phyloP scores from a whole-genome alignment of 2,113 vertebrate genomes.

The Caloenas nicobarica region DNA sequence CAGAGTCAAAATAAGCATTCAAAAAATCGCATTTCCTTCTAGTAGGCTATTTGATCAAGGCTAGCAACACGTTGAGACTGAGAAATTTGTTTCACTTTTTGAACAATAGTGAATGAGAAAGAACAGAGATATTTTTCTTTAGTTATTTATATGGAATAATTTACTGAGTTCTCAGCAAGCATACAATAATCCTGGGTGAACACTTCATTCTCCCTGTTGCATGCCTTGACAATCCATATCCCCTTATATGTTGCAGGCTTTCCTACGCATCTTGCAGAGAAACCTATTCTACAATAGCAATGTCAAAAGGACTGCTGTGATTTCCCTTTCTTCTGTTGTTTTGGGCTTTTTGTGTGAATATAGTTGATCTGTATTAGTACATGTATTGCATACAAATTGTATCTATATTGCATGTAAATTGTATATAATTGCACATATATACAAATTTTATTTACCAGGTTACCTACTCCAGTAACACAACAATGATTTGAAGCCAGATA shows the following conservation, averaged over 20 bases:
- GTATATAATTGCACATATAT: background rate
- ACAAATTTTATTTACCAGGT: background rate
- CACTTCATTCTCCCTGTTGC: background rate
- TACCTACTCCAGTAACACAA: background rate
- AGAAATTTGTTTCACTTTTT: background rate
- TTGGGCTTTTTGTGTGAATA: background rate
- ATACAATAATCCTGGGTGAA: background rate
- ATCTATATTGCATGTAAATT: background rate
- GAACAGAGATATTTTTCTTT: background rate
- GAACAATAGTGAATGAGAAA: background rate
- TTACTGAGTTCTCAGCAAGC: background rate
- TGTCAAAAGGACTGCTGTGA: background rate
- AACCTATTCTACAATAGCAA: background rate
- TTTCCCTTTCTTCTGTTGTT: background rate
- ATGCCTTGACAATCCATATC: background rate
- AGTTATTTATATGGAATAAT: background rate
- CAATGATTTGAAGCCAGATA: background rate
- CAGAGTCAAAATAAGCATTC: background rate
- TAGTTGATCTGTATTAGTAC: background rate
- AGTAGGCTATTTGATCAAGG: background rate
- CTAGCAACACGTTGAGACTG: background rate
- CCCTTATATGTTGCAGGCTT: background rate
- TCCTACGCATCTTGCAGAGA: background rate
- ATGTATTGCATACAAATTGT: background rate
- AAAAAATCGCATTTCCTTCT: background rate